These are phyloP conservation scores for Mesorhabditis spiculigera DNA, from an alignment of 2,888 invertebrate species.

Conservation along the genomic window DNA sequence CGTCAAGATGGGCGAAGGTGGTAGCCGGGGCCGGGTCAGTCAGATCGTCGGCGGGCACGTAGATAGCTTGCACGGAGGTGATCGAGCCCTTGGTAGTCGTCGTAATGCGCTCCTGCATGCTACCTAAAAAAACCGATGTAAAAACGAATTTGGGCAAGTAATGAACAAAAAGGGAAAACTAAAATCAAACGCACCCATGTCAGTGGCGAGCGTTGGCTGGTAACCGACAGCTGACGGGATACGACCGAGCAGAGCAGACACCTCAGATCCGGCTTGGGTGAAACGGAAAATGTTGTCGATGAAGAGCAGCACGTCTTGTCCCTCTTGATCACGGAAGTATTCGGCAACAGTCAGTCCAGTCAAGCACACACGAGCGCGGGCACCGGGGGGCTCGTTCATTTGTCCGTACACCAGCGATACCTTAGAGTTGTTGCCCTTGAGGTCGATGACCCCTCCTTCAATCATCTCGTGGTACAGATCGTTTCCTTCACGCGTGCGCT, in stretches of 20 bases:
- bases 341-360: conserved; percentile 88
- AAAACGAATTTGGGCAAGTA: background rate
- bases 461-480: conserved; percentile 94
- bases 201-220: conserved; percentile 88
- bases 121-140: conserved; percentile 9
- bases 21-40: conserved; percentile 92
- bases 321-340: conserved; percentile 82
- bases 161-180: background rate
- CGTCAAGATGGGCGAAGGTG: conserved; percentile 90
- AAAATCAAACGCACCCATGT: conserved; percentile 74
- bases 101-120: conserved; percentile 86
- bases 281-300: conserved; percentile 93
- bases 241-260: conserved; percentile 84
- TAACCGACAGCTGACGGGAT: conserved; percentile 93
- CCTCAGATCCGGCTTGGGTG: conserved; percentile 83
- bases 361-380: conserved; percentile 83
- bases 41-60: conserved; percentile 88
- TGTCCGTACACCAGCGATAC: conserved; percentile 85
- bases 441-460: conserved; percentile 84
- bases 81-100: conserved; percentile 90
- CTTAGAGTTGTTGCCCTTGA: conserved; percentile 76
- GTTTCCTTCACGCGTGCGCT: conserved; percentile 87
- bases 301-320: conserved; percentile 86
- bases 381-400: conserved; percentile 93
- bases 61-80: conserved; percentile 88